A percentile compares a stretch with the other conserved stretches of the same genome.
Conservation (phyloP, 2,797 vertebrate genomes). For the Chrysocyon brachyurus region DNA sequence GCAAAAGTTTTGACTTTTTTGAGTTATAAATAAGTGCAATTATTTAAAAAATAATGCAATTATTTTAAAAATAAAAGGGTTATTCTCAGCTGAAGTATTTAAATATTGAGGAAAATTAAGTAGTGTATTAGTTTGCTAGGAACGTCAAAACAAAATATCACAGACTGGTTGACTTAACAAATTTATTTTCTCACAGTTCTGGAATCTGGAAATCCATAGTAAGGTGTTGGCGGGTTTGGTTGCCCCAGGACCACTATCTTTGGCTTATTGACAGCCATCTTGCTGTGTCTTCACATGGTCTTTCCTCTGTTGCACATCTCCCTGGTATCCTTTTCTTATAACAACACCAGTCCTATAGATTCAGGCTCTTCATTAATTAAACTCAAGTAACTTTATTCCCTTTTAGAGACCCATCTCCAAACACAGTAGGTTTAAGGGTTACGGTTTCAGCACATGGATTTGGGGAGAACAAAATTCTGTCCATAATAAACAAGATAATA, state of each 20-base stretch:
- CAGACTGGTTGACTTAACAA: neutral
- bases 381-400: neutral
- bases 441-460: neutral
- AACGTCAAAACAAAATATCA: neutral
- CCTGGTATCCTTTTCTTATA: neutral
- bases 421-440: neutral
- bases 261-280: neutral
- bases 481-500: neutral
- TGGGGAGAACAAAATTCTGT: neutral
- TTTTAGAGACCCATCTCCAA: neutral
- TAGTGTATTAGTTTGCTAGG: neutral
- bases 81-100: neutral
- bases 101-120: neutral
- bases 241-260: neutral
- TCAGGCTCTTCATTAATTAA: accelerated
- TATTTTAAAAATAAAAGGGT: neutral
- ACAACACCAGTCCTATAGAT: neutral
- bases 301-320: neutral
- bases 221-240: accelerated
- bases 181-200: neutral
- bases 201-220: accelerated
- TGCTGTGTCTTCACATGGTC: neutral
- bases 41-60: neutral
- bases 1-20: neutral
- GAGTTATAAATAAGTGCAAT: neutral